Evolutionary conservation across 2,797 vertebrate species (phyloP), one percentile per base, ranked within the genome.

Genomic region (Meriones psammophilus): DNA sequence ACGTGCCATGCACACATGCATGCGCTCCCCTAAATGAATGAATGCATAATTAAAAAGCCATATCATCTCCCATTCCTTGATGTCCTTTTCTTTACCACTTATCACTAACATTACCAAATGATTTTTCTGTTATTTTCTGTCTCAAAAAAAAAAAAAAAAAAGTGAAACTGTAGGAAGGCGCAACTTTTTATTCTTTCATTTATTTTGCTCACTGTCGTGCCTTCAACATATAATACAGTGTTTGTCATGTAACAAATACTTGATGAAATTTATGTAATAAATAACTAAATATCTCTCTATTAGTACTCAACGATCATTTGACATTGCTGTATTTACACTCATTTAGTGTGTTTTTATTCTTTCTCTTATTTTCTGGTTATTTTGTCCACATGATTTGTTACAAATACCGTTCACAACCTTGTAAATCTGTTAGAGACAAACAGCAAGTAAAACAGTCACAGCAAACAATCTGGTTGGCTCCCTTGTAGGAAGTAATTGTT

Each of bases 391-490:
- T 93, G 99, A 99, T 90, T 98, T 99, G 80, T 97, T 99, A 98
- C 99, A 99, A 98, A 99, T 99, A 79, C 98, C 98, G 1, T 95
- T 96, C 98, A 77, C 98, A 99, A 97, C 98, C 66, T 96, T 98
- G 98, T 90, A 98, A 97, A 96, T 97, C 98, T 69, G 80, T 98
- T 94, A 97, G 97, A 99, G 89, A 98, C 94, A 98, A 96, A 95
- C 98, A 99, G 97, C 98, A 97, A 8, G 98, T 62, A 98, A 98
- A 80, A 99, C 98, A 98, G 98, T 99, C 96, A 97, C 99, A 92
- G 99, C 99, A 97, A 99, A 98, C 68, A 99, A 99, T 98, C 99
- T 99, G 0, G 99, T 99, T 98, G 99, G 99, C 28, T 99, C 99
- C 94, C 98, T 99, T 98, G 99, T 99, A 96, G 99, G 99, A 99